Percentiles rank a stretch among this genome's conserved stretches.
Conservation (phyloP, 2,113 vertebrate species). For the Pluvianellus socialis region DNA sequence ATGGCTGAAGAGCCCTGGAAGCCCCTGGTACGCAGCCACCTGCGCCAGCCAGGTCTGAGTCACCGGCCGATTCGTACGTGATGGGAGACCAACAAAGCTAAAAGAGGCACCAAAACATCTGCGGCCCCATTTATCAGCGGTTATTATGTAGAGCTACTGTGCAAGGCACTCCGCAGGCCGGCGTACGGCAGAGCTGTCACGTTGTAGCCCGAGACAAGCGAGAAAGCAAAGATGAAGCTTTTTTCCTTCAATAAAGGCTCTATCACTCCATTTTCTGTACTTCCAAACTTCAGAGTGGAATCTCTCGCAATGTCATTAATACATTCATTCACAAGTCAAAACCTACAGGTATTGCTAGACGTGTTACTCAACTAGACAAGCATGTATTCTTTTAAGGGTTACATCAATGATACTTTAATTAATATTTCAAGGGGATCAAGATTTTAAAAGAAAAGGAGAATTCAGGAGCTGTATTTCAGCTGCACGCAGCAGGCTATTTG, state of each 20-base stretch:
- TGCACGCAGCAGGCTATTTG: not conserved
- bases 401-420: not conserved
- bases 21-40: not conserved
- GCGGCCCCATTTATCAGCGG: accelerated
- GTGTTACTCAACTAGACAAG: not conserved
- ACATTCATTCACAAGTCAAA: not conserved
- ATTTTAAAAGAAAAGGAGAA: no score
- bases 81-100: not conserved
- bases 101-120: not conserved
- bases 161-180: not conserved
- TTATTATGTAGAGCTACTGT: not conserved
- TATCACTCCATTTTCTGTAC: not conserved
- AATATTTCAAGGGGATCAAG: not conserved
- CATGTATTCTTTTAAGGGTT: not conserved
- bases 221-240: not conserved
- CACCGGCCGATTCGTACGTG: accelerated
- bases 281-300: not conserved
- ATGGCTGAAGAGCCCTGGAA: not conserved
- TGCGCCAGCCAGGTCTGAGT: not conserved
- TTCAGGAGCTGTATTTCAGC: no score
- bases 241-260: not conserved
- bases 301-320: no score
- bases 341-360: not conserved
- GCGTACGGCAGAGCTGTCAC: accelerated
- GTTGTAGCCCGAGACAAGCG: accelerated